Conservation (phyloP, 2,888 invertebrate species). For the Lepidocyrtinus sp. region DNA sequence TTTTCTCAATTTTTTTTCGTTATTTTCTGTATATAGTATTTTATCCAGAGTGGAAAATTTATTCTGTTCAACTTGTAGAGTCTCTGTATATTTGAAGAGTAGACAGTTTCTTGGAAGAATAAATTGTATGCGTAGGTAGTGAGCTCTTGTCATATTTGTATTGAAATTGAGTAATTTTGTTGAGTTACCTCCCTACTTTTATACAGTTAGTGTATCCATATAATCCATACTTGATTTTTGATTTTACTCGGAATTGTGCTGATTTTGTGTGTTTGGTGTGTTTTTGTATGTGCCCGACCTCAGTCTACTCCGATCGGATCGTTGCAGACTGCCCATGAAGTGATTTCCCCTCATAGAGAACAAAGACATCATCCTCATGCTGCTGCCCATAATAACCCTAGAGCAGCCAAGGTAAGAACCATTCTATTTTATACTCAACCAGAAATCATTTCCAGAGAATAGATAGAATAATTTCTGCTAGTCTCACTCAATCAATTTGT, state of each 20-base stretch:
- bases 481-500: no score
- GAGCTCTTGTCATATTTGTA: background rate
- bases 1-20: slow-evolving; percentile 72
- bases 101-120: slow-evolving; percentile 1
- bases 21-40: no score
- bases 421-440: background rate
- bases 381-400: slow-evolving; percentile 68
- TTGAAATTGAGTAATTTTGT: background rate
- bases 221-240: no score
- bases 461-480: background rate
- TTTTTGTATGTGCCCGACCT: slow-evolving; percentile 73
- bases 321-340: slow-evolving; percentile 91
- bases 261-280: slow-evolving; percentile 33
- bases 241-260: no score
- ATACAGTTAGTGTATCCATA: background rate
- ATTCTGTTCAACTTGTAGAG: background rate
- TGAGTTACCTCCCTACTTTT: no score
- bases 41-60: slow-evolving; percentile 10
- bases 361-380: slow-evolving; percentile 71
- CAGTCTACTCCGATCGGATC: slow-evolving; percentile 96
- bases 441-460: background rate
- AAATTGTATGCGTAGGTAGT: background rate
- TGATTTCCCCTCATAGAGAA: slow-evolving; percentile 91
- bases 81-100: slow-evolving; percentile 4
- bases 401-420: slow-evolving; percentile 67